Evolutionary conservation across 2,113 vertebrate species (phyloP).

Genomic region (Cettia cetti): DNA sequence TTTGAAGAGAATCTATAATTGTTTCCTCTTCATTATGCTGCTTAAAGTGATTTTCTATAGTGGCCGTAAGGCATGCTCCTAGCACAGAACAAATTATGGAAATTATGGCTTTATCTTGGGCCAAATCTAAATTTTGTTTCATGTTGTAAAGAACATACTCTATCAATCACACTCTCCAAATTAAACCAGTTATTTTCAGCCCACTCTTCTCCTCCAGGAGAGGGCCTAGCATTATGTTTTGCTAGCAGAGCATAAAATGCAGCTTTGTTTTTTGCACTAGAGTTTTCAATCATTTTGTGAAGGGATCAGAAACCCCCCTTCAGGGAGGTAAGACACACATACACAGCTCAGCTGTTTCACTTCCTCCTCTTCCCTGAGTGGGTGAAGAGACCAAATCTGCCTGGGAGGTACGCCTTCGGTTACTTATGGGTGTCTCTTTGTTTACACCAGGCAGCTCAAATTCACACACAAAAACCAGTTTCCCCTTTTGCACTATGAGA

Average conservation of each 20-base stretch:
- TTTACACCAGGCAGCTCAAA: too few species aligned
- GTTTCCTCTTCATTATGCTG: neutral
- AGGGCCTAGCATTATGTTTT: neutral
- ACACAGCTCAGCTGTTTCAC: too few species aligned
- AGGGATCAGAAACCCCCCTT: neutral
- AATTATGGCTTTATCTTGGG: neutral
- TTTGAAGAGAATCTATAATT: neutral
- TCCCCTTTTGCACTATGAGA: too few species aligned
- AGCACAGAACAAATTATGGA: neutral
- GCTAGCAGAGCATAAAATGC: neutral
- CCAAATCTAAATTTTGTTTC: too few species aligned
- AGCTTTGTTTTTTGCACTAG: neutral
- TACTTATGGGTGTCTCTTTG: too few species aligned
- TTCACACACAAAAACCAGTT: too few species aligned
- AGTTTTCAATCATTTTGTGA: neutral
- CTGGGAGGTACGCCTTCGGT: too few species aligned
- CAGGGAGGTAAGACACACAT: neutral
- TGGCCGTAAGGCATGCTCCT: too few species aligned
- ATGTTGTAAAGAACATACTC: neutral
- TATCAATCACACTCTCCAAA: neutral
- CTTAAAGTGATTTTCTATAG: neutral
- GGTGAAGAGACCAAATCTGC: too few species aligned
- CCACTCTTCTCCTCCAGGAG: neutral
- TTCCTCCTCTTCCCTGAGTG: too few species aligned
- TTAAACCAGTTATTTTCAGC: neutral